These are phyloP conservation scores for Dicerorhinus sumatrensis DNA, from an alignment of 2,113 vertebrate species.

Conservation along the genomic window DNA sequence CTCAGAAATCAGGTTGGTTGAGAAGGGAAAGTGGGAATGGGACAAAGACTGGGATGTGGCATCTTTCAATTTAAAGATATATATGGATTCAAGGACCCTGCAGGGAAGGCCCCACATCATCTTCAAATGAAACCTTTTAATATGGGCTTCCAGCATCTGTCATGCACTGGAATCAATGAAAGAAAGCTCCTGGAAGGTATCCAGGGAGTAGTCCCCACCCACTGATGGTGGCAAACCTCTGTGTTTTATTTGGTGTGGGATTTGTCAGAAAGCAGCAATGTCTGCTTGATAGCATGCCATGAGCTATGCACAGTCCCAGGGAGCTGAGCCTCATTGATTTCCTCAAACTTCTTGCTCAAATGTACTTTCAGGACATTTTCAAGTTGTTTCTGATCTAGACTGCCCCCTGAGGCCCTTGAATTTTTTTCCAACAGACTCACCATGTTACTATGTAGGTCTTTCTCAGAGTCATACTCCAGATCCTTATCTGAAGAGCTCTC, in stretches of 20 bases:
- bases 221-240: neutral
- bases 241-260: neutral
- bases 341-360: neutral
- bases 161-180: neutral
- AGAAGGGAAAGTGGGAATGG: neutral
- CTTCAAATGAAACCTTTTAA: neutral
- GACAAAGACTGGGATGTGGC: neutral
- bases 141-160: neutral
- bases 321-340: neutral
- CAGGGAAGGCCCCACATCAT: neutral
- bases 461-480: neutral
- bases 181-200: neutral
- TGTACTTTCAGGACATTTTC: neutral
- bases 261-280: neutral
- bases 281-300: neutral
- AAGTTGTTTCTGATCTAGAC: neutral
- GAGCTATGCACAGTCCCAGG: neutral
- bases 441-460: neutral
- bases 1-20: neutral
- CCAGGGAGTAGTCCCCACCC: neutral
- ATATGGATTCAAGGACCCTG: conserved; percentile 25
- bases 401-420: neutral
- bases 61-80: neutral
- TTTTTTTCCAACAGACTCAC: neutral
- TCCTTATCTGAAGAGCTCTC: neutral